phyloP scores from a whole-genome alignment of 2,797 vertebrate species.

The Bryconaethiops microstoma region DNA sequence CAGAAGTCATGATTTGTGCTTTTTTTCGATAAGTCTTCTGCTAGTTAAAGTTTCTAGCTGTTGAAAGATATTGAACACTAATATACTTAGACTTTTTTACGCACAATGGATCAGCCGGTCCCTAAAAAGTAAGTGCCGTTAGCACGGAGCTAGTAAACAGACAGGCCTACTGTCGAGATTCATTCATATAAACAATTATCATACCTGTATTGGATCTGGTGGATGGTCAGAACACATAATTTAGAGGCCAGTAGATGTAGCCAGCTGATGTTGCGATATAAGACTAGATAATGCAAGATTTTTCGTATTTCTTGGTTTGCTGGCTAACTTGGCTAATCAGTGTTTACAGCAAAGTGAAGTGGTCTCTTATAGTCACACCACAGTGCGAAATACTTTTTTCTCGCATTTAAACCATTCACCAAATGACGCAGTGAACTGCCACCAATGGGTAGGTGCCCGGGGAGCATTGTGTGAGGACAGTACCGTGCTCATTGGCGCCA shows the following conservation, averaged over 20 bases:
- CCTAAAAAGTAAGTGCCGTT: conserved; percentile 56
- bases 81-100: conserved; percentile 8
- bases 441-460: too few species aligned
- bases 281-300: background rate
- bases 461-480: too few species aligned
- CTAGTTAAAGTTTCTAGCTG: background rate
- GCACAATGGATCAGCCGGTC: conserved; percentile 54
- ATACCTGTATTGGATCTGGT: too few species aligned
- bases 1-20: conserved; percentile 44
- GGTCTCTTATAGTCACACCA: too few species aligned
- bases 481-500: too few species aligned
- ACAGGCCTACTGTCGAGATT: conserved; percentile 21
- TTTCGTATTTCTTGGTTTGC: background rate
- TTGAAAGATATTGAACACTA: background rate
- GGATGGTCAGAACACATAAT: background rate
- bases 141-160: conserved; percentile 27
- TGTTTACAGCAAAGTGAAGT: conserved; percentile 1
- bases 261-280: too few species aligned
- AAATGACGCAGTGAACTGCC: too few species aligned
- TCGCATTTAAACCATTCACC: too few species aligned
- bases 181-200: background rate
- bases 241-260: background rate
- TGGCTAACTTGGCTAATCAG: background rate
- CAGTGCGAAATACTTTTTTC: too few species aligned
- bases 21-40: conserved; percentile 7